Conservation (phyloP, 2,113 vertebrate genomes). For the Anas platyrhynchos region DNA sequence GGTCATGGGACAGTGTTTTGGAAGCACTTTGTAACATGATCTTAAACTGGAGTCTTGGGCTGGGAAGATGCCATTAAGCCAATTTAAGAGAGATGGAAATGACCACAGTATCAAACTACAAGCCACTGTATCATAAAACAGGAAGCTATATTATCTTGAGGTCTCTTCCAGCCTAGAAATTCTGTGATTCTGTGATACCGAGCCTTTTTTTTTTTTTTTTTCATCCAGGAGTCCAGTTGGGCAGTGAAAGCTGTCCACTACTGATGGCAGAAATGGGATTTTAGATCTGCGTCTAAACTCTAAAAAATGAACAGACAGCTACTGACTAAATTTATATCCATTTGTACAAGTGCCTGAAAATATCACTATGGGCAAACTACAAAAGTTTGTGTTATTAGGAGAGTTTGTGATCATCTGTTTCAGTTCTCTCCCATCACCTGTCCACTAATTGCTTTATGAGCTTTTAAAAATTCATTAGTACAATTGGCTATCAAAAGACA, state of each 20-base stretch:
- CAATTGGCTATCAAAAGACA: background rate
- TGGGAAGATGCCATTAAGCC: background rate
- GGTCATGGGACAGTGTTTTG: background rate
- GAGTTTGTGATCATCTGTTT: background rate
- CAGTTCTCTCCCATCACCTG: background rate
- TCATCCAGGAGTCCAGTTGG: background rate
- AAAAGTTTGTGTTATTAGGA: background rate
- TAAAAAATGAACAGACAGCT: background rate
- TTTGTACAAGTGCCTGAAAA: background rate
- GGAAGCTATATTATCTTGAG: background rate
- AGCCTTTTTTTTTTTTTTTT: too few species aligned
- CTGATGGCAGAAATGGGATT: background rate
- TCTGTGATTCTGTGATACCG: too few species aligned
- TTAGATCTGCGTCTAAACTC: background rate
- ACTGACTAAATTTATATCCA: background rate
- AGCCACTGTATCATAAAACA: background rate
- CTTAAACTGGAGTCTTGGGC: background rate
- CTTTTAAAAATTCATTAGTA: background rate
- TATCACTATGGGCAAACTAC: background rate
- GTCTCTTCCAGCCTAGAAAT: too few species aligned
- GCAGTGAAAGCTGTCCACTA: background rate
- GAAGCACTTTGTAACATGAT: background rate
- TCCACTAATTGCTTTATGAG: background rate
- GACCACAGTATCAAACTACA: background rate
- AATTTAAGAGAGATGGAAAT: background rate